Evolutionary conservation across 1,140 invertebrate genomes (phyloP), one percentile per base, ranked within the genome.

Genomic region (Bradynema listronoti): DNA sequence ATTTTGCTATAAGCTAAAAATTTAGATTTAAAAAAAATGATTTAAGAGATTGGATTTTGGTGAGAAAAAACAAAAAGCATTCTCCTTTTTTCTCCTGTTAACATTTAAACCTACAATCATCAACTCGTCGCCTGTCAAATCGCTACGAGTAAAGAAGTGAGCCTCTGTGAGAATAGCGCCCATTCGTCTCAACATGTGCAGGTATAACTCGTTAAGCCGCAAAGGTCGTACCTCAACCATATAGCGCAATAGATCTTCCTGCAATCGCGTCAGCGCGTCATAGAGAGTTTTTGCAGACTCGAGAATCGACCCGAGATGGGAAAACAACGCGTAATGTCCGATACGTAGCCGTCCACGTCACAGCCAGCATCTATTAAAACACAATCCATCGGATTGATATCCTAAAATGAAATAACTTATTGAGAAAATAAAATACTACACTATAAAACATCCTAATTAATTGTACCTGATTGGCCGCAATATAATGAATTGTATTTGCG

Each of bases 311-410:
- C 92, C 75, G 84, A 86, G 5, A 94, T 85, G 0, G 93, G 93
- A 91, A 93, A 98, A 0, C 91, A 95, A 56, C 94, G 84, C 0
- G 91, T 92, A 52, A 98, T 89, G 78, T 99, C 94, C 66, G 90
- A 93, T 24, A 86, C 85, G 78, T 98, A 99, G 29, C 91, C 88
- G 80, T 88, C 86, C 71, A 85, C 87, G 77, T 93, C 88, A 79
- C 88, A 89, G n/a, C 91, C 93, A 57, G 91, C 88, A 83, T 98
- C 94, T 81, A 97, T 90, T 0, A 99, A 83, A 34, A 98, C 84
- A 82, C 96, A 82, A 55, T 96, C 88, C 11, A 84, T 83, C 19
- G 81, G 79, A n/a, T 81, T 69, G n/a, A 82, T 59, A 22, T 89
- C 78, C 32, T 86, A 46, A 56, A 71, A 58, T 36, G 22, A 2